Evolutionary conservation across 1,140 invertebrate species (phyloP).

Genomic region (Leptestheria dahalacensis): DNA sequence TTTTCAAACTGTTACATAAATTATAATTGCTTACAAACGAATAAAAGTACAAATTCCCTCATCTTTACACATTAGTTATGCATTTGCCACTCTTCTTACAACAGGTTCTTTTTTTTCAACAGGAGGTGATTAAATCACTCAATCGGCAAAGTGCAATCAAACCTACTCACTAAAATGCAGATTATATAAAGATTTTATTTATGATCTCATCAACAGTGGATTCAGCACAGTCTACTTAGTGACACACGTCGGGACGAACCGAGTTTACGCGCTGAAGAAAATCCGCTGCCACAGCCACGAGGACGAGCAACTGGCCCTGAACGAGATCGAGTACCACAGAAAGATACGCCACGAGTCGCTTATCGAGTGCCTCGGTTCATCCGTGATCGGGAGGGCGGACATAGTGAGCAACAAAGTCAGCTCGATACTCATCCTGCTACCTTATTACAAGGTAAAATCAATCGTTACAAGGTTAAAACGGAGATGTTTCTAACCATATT

Average conservation of each 20-base stretch:
- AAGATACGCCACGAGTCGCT: conserved; percentile 57
- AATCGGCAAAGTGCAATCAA: too few species aligned
- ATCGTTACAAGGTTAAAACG: neutral
- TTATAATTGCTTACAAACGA: too few species aligned
- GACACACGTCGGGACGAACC: conserved; percentile 51
- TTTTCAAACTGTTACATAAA: too few species aligned
- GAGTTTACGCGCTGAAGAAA: conserved; percentile 62
- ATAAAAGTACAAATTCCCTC: too few species aligned
- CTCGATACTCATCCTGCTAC: conserved; percentile 58
- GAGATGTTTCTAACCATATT: neutral
- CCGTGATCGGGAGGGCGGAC: conserved; percentile 44
- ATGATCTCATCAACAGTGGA: conserved; percentile 42
- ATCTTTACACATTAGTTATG: too few species aligned
- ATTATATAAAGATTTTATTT: conserved; percentile 13
- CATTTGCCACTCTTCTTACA: too few species aligned
- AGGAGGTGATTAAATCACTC: too few species aligned
- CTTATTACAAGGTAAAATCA: conserved; percentile 50
- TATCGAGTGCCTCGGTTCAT: conserved; percentile 57
- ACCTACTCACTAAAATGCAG: conserved; percentile 22
- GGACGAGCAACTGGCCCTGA: conserved; percentile 53
- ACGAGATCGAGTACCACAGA: conserved; percentile 60
- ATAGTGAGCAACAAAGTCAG: conserved; percentile 49
- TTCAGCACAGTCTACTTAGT: conserved; percentile 68
- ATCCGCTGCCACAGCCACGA: conserved; percentile 63
- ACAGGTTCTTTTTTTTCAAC: too few species aligned